A percentile compares a stretch with the other conserved stretches of the same genome.
Evolutionary conservation across 64 coral and sea anemone genomes (phyloP).

Genomic region (Porites australiensis): DNA sequence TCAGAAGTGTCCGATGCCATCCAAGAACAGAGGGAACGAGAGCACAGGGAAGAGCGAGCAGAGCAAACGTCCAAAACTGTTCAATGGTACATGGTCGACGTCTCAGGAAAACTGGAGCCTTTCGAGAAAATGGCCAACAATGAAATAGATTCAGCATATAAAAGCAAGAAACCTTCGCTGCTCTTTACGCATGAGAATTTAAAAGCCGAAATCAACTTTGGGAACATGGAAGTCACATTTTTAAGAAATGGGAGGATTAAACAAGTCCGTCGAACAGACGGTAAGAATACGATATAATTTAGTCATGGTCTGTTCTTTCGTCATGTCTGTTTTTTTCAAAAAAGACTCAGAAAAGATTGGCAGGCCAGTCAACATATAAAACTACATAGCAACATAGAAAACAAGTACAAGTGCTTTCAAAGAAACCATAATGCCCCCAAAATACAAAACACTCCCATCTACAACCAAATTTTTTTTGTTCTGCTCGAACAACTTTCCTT

Average conservation of each 20-base stretch:
- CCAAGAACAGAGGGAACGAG: background rate
- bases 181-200: conserved; percentile 22
- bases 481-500: no score
- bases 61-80: conserved; percentile 24
- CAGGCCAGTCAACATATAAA: no score
- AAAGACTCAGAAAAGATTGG: no score
- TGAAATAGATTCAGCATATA: conserved; percentile 27
- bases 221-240: conserved; percentile 10
- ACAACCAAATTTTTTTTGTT: no score
- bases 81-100: background rate
- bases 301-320: no score
- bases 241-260: conserved; percentile 26
- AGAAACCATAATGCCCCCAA: no score
- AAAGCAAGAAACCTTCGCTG: conserved; percentile 6
- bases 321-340: no score
- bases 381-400: no score
- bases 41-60: conserved; percentile 1
- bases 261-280: conserved; percentile 17
- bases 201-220: conserved; percentile 43
- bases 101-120: background rate
- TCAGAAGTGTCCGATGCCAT: background rate
- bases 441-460: no score
- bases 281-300: no score
- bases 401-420: no score
- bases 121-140: conserved; percentile 33